These are phyloP conservation scores for Phylloscopus trochilus DNA, from an alignment of 2,113 vertebrate species.

Conservation along the genomic window DNA sequence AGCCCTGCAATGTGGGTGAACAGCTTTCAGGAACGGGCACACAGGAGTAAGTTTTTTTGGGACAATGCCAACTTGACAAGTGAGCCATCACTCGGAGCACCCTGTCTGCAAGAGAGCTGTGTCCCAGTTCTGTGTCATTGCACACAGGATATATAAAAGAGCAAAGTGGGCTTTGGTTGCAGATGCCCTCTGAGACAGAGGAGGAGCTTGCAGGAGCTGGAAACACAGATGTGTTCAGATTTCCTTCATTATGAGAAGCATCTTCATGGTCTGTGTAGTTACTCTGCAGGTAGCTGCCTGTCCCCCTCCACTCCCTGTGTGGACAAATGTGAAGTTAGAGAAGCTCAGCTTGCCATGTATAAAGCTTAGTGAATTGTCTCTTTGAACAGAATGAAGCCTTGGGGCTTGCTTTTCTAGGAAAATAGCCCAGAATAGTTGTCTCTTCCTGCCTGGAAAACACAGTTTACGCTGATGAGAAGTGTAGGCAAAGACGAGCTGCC, in stretches of 20 bases:
- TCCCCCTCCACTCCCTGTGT: accelerated
- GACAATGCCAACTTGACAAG: not conserved
- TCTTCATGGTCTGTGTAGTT: not conserved
- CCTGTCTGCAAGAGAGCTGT: not conserved
- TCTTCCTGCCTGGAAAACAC: not conserved
- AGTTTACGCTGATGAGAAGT: not conserved
- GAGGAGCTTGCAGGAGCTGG: not conserved
- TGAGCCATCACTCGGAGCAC: not conserved
- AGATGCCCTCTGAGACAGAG: not conserved
- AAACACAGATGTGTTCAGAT: not conserved
- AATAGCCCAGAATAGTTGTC: not conserved
- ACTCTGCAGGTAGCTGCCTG: not conserved
- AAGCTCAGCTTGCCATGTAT: not conserved
- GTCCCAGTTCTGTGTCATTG: not conserved
- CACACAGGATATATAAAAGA: not conserved
- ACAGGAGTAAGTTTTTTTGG: not conserved
- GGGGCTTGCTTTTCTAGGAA: not conserved
- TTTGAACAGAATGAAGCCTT: not conserved
- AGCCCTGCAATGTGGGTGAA: not conserved
- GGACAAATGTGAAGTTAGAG: not conserved
- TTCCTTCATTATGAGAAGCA: not conserved
- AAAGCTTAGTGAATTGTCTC: not conserved
- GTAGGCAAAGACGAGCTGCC: not conserved
- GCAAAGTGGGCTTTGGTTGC: not conserved
- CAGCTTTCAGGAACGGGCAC: not conserved